phyloP scores from a whole-genome alignment of 2,888 invertebrate species.

The Penaeus monodon region DNA sequence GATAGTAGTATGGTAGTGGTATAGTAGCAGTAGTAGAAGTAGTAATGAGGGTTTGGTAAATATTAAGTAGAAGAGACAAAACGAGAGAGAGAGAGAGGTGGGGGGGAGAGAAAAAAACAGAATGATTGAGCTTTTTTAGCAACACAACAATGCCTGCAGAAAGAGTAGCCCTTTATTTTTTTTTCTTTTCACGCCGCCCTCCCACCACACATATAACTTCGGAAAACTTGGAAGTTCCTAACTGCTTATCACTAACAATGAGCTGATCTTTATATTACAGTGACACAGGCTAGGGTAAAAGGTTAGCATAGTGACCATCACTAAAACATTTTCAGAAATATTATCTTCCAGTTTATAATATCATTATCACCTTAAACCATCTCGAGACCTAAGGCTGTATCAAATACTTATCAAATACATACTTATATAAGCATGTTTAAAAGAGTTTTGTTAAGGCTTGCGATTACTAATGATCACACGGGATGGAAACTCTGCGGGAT shows the following conservation, averaged over 20 bases:
- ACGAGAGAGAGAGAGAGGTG: neutral
- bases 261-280: conserved; percentile 32
- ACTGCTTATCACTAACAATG: conserved; percentile 41
- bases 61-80: conserved; percentile 22
- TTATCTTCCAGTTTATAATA: conserved; percentile 17
- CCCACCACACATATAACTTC: conserved; percentile 35
- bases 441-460: conserved; percentile 36
- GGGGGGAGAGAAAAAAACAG: neutral
- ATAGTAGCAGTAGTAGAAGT: too few relatives aligned
- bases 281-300: conserved; percentile 33
- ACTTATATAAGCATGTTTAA: conserved; percentile 12
- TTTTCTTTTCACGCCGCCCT: conserved; percentile 32
- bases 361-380: conserved; percentile 5
- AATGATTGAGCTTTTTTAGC: conserved; percentile 37
- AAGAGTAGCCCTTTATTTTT: conserved; percentile 34
- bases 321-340: neutral
- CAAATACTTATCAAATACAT: conserved; percentile 37
- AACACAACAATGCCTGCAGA: conserved; percentile 45
- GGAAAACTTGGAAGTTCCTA: conserved; percentile 25
- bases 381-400: conserved; percentile 39
- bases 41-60: conserved; percentile 16
- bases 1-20: conserved; percentile 8
- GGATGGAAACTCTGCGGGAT: conserved; percentile 6
- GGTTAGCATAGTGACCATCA: conserved; percentile 12
- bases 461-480: neutral